Evolutionary conservation across 2,797 vertebrate species (phyloP), one percentile per base, ranked within the genome.

Genomic region (Bradypodion pumilum): DNA sequence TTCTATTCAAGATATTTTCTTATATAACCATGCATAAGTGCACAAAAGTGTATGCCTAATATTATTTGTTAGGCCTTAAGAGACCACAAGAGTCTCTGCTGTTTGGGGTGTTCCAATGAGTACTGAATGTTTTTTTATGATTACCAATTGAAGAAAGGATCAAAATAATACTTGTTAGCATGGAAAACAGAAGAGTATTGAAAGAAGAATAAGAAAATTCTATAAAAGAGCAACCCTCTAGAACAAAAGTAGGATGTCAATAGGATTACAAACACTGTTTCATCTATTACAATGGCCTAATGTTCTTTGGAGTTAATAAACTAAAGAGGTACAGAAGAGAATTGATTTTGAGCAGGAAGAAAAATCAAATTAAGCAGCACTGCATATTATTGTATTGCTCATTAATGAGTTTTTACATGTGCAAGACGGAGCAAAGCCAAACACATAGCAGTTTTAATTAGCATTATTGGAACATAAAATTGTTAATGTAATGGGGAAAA

Each of bases 331-430:
- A 83, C 59, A 84, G 16, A 23, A 29, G 76, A 80, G 46, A 89
- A 91, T 85, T 56, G 77, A 81, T 92, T 94, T 88, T 80, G 86
- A 89, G 62, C 63, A 66, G 63, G 68, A 87, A 92, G 86, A 90
- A 79, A 74, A 40, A 87, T 89, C 77, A 86, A 66, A 78, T 16
- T 32, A 1, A 82, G n/a, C 37, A 82, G 75, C 27, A 40, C 63
- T n/a, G 37, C 89, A 86, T 84, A 89, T 86, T 85, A 65, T 60
- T 85, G 74, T 42, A 62, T 56, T 82, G 74, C 23, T 85, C 84
- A 82, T 82, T 2, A 89, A 87, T 82, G 27, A 3, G 1, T 44
- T 70, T 56, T 78, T 46, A 27, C 25, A 84, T 46, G 59, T 88
- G 42, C 89, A 65, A 86, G 87, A 23, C 72, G 9, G 2, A 83